Base-by-base conservation (phyloP, 2,888 invertebrate species). In the Creontiades dilutus region DNA sequence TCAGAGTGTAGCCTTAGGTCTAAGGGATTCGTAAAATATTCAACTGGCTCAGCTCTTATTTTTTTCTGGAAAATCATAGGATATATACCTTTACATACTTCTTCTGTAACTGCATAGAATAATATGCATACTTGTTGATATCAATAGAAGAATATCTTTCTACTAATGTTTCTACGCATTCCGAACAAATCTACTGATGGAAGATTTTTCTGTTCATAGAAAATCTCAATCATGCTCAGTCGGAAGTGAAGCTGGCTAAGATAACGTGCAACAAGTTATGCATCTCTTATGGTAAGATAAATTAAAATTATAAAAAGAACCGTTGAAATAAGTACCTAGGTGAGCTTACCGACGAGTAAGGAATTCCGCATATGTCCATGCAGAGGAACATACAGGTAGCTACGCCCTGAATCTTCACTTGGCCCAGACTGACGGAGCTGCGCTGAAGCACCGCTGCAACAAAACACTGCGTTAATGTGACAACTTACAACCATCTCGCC, bases 371-470 rank as follows among this genome's bases (percentile, higher is more conserved):
- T 92, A 95, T 95, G 94, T 97, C 97, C 97, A 97, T 97, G 94
- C 97, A 97, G 94, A 97, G 96, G 95, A 96, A 97, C 93, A 97
- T 95, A 94, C 97, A 97, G 92, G 97, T 97, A 93, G 96, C 96
- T 92, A 97, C 96, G 94, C 97, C 96, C 95, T 97, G 97, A 94
- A 97, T 96, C 95, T 96, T 96, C 94, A 97, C 95, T 94, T 96
- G 96, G 93, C 97, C 97, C 93, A 96, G 95, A 94, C 95, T 95
- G 92, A 96, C 95, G 91, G 96, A 95, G 91, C 94, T 95, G 93
- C 96, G 94, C 93, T 96, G 96, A 93, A 96, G 94, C 93, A 96
- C 95, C 91, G 96, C 96, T 96, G 94, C 90, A 95, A 95, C 88
- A 88, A 88, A 88, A 88, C 76, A 88, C 88, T 88, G 78, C 88